Evolutionary conservation across 1,140 invertebrate species (phyloP).

Genomic region (Drosophila melanogaster): Release_6_plus_ISO1_MT NC_004354.4:11501001-11501500

Average conservation of each 20-base stretch:
- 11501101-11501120: conserved; percentile 25
- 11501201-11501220: conserved; percentile 3
- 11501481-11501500: background rate
- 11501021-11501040: conserved; percentile 13
- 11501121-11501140: conserved; percentile 37
- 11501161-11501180: background rate
- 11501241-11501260: background rate
- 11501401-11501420: background rate
- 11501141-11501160: conserved; percentile 28
- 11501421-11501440: no score
- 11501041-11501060: conserved; percentile 7
- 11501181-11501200: background rate
- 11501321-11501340: conserved; percentile 25
- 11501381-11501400: conserved; percentile 7
- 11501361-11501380: conserved; percentile 15
- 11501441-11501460: conserved; percentile 5
- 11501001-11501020: conserved; percentile 45
- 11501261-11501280: background rate
- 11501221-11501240: background rate
- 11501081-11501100: conserved; percentile 27
- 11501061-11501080: conserved; percentile 23
- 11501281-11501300: conserved; percentile 6
- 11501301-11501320: conserved; percentile 33
- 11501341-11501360: conserved; percentile 17
- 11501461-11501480: background rate